Evolutionary conservation across 2,888 invertebrate genomes (phyloP), one percentile per base, ranked within the genome.

Genomic region (Netelia melanura): DNA sequence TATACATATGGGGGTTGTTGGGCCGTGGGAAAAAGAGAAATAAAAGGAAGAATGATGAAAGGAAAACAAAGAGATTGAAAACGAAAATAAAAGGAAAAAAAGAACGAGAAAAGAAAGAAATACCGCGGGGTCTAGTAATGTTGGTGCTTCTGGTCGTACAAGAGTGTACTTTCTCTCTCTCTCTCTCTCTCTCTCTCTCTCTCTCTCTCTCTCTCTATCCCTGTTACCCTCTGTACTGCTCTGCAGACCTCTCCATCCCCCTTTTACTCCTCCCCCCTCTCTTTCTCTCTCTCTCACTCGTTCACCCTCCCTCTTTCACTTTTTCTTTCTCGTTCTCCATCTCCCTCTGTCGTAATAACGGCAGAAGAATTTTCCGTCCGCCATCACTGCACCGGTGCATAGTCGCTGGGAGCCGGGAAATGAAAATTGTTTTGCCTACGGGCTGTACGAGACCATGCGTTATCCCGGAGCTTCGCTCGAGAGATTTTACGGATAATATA

Each of bases 401-500:
- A 48, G 48, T 48, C 48, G 48, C 48, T 48, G 48, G 14, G 3
- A 62, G 61, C 78, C 14, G 43, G 67, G 61, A 72, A 83, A 83
- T 83, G 83, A 83, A 83, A 83, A 83, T 83, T 83, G 83, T 83
- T 83, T 83, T 79, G 83, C 83, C 83, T 68, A 72, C 78, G 83
- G 78, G 78, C 83, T 74, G 74, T 52, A 67, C 80, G 74, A 23
- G 72, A 72, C 83, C 78, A 79, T 83, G 83, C 83, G 83, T 83
- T 83, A 83, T 83, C 79, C 78, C 64, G 21, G 78, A 78, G 83
- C 83, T 83, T 83, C 72, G 83, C 83, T 79, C 72, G 83, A 74
- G 78, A 83, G 83, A 83, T 83, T 83, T 83, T 83, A 77, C 83
- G 78, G 78, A 83, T 83, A 83, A 83, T 83, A 78, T 83, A 83